Evolutionary conservation across 2,888 invertebrate species (phyloP), one percentile per base, ranked within the genome.

Genomic region (Zaprionus obscuricornis): DNA sequence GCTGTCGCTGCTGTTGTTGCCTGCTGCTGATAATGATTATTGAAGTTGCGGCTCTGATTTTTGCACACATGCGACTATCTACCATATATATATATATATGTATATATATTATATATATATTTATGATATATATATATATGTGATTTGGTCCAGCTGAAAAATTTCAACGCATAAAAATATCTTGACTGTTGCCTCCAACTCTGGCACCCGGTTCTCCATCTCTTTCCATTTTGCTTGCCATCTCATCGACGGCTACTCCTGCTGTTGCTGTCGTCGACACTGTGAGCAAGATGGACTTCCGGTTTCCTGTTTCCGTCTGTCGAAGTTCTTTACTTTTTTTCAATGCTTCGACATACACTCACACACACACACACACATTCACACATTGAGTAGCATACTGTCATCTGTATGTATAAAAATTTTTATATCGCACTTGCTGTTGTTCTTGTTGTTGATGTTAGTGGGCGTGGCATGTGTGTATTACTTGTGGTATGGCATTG

Each of bases 251-350:
- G 10, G 10, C 29, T 39, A 17, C 56, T 27, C 24, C 47, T 31
- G 27, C 36, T 55, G 45, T 51, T 62, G 62, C 68, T 63, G 71
- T 69, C 70, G 71, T 66, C 71, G 79, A 76, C 81, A 85, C 83
- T 85, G 77, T 78, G 84, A 88, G 88, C 79, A 89, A 89, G 90
- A 89, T 90, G 90, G 89, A 90, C 90, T 89, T 89, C 90, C 89
- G 89, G 90, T 90, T 90, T 90, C 89, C 89, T 88, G 89, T 90
- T 90, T 89, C 89, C 90, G 89, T 79, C 88, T 83, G 82, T 83
- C 82, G 82, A 83, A 83, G 86, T 83, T 83, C 81, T 79, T 84
- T 84, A 82, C 83, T 85, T 67, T 79, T 78, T 84, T 77, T 78
- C 79, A 71, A 72, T 82, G 79, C 79, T 85, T 69, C 69, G 37